A percentile compares a stretch with the other conserved stretches of the same genome.
phyloP scores from a whole-genome alignment of 2,888 invertebrate genomes.

The Drosophila leonis region DNA sequence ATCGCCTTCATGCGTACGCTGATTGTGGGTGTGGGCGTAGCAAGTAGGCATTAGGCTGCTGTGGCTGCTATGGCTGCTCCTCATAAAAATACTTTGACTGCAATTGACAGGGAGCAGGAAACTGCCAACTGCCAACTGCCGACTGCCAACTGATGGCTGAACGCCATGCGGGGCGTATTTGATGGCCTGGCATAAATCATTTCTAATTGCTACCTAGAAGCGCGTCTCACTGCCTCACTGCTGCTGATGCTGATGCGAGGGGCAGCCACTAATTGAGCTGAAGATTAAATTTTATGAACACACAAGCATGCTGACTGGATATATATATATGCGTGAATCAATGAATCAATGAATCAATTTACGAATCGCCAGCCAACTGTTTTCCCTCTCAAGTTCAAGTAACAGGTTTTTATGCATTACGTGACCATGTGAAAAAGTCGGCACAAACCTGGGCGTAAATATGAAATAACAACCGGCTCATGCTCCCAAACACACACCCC shows the following conservation, averaged over 20 bases:
- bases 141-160: background rate
- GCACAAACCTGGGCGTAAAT: conserved; percentile 47
- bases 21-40: background rate
- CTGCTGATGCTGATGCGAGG: background rate
- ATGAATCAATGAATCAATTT: conserved; percentile 69
- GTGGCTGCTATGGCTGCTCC: conserved; percentile 17
- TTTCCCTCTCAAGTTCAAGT: conserved; percentile 29
- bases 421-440: conserved; percentile 67
- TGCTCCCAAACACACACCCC: conserved; percentile 13
- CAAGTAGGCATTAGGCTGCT: background rate
- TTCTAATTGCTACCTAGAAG: conserved; percentile 62
- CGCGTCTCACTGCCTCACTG: too few relatives aligned
- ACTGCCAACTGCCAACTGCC: conserved; percentile 2
- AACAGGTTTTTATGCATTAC: conserved; percentile 78
- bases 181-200: conserved; percentile 72
- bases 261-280: conserved; percentile 58
- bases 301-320: conserved; percentile 8
- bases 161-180: conserved; percentile 29
- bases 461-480: conserved; percentile 44
- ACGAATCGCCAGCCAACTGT: conserved; percentile 26
- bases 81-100: conserved; percentile 64
- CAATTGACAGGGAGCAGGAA: conserved; percentile 48
- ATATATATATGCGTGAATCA: conserved; percentile 23
- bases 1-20: conserved; percentile 29
- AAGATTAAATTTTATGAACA: conserved; percentile 59